A percentile compares a stretch with the other conserved stretches of the same genome.
Conservation (phyloP, 2,797 vertebrate species). For the Pipistrellus pipistrellus region DNA sequence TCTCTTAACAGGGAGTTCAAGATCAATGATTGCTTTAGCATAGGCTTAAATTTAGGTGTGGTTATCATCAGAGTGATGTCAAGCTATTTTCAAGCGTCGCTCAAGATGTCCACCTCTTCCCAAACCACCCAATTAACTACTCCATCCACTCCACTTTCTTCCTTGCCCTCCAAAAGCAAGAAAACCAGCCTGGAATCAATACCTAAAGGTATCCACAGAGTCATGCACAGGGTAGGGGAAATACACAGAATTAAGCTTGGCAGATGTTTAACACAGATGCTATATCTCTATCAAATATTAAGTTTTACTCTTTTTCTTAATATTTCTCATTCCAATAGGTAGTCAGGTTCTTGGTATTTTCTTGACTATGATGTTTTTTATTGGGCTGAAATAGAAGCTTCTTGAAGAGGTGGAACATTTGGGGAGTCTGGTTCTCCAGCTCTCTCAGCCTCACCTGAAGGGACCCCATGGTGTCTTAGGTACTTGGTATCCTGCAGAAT, state of each 20-base stretch:
- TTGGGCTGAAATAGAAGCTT: not conserved
- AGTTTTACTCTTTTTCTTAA: conserved; percentile 2
- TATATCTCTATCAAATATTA: not conserved
- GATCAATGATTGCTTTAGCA: not conserved
- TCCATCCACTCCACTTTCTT: not conserved
- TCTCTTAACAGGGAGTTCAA: not conserved
- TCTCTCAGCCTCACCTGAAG: not conserved
- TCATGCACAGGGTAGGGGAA: not conserved
- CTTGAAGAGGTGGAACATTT: not conserved
- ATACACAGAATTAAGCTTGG: not conserved
- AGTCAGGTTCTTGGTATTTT: not conserved
- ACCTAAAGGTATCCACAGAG: not conserved
- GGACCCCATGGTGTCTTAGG: not conserved
- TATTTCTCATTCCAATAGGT: not conserved
- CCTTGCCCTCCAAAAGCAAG: not conserved
- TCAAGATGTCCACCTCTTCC: not conserved
- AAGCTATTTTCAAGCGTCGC: conserved; percentile 18
- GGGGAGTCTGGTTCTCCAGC: not conserved
- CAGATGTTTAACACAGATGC: not conserved
- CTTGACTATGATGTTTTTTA: not conserved
- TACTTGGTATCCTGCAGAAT: not conserved
- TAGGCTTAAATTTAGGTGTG: not conserved
- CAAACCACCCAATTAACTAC: not conserved
- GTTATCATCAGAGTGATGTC: not conserved
- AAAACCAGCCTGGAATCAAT: not conserved